Base-by-base conservation (phyloP, 2,113 vertebrate species). In the Mormoops blainvillei region DNA sequence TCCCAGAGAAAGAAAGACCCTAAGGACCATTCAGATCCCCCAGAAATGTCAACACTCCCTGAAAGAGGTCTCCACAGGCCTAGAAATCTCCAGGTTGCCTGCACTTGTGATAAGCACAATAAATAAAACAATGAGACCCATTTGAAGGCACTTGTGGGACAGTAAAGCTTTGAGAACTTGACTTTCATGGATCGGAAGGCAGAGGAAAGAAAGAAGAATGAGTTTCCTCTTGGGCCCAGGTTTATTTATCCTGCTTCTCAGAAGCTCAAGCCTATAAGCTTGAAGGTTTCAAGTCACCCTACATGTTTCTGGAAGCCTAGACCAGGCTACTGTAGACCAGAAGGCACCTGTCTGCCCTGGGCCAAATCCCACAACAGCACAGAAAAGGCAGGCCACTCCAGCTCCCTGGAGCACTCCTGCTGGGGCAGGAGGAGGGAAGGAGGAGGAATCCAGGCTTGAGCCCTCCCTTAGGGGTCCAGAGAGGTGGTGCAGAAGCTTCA, bases 51-150 rank as follows among this genome's bases (percentile, higher is more conserved):
- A 94, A 93, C 92, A 96, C 80, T 93, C 61, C 28, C 20, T 68
- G 48, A 96, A 95, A 96, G 96, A 89, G 94, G 95, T 76, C 96
- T 97, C 95, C 13, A 36, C 65, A 85, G 76, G 92, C 83, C 80
- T 5, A 10, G 87, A 94, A 96, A 76, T 94, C 96, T 94, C 93
- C 80, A 68, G 94, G 58, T 94, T 94, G 89, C 74, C 92, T 94
- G 87, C 94, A 94, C 87, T 97, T 95, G 92, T 95, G 96, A 97
- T 97, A 96, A 97, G 92, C 95, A 95, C 94, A 97, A 95, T 96
- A 97, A 97, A 95, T 97, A 97, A 97, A 98, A 96, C 96, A 97
- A 97, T 96, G 96, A 97, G 87, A 56, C 93, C 95, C 88, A 97
- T 97, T 77, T 95, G 92, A 97, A 97, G 97, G 89, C 81, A 95